Percentiles rank a stretch among this genome's conserved stretches.
phyloP scores from a whole-genome alignment of 2,113 vertebrate species.

The Chrysemys picta region DNA sequence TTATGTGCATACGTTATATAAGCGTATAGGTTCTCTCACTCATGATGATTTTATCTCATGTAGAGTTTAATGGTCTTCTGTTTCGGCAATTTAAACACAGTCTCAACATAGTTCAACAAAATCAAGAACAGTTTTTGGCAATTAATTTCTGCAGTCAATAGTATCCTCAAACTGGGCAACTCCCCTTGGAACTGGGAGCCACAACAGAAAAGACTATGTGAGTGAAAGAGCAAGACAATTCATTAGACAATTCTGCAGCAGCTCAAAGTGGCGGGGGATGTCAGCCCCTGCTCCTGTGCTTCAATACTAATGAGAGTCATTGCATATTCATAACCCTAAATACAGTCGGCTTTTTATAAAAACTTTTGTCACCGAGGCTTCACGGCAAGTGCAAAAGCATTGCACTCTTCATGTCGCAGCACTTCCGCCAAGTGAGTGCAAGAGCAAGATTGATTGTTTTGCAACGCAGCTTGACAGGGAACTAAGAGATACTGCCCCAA shows the following conservation, averaged over 20 bases:
- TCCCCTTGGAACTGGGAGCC: constrained; percentile 75
- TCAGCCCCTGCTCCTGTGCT: constrained; percentile 80
- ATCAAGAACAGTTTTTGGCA: constrained; percentile 73
- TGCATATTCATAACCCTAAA: constrained; percentile 91
- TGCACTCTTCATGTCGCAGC: constrained; percentile 76
- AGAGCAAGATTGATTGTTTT: constrained; percentile 97
- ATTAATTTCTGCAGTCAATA: constrained; percentile 79
- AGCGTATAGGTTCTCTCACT: neutral
- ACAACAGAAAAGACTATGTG: constrained; percentile 61
- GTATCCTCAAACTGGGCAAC: constrained; percentile 78
- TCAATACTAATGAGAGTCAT: constrained; percentile 91
- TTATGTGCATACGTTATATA: neutral
- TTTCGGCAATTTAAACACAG: constrained; percentile 75
- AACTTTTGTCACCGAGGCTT: constrained; percentile 86
- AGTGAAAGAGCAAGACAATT: constrained; percentile 84
- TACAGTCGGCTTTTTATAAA: constrained; percentile 86
- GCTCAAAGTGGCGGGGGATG: constrained; percentile 84
- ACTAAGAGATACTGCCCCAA: constrained; percentile 90
- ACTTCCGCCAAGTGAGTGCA: constrained; percentile 80
- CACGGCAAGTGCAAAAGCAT: constrained; percentile 81
- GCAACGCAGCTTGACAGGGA: constrained; percentile 89
- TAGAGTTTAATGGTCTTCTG: constrained; percentile 71
- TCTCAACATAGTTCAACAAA: constrained; percentile 77
- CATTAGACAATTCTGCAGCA: constrained; percentile 84
- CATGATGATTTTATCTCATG: constrained; percentile 15